These are phyloP conservation scores for Heliconius congener DNA, from an alignment of 1,140 invertebrate species.

Conservation along the genomic window DNA sequence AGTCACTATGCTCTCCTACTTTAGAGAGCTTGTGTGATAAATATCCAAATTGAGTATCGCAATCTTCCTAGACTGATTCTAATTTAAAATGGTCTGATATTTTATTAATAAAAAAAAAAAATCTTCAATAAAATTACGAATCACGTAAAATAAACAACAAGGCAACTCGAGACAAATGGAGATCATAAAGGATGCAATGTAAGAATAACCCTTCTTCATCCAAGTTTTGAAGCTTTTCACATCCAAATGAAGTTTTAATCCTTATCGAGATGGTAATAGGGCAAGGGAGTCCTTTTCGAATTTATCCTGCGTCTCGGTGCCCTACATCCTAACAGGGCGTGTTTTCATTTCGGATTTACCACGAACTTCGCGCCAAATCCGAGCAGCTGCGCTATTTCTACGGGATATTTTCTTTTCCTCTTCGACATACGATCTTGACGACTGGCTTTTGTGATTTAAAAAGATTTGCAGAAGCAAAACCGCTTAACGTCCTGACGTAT, in stretches of 20 bases:
- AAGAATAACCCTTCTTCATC: slow-evolving; percentile 59
- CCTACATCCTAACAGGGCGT: slow-evolving; percentile 65
- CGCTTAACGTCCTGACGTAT: slow-evolving; percentile 62
- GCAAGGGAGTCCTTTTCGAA: slow-evolving; percentile 70
- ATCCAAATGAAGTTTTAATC: slow-evolving; percentile 73
- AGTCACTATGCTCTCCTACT: too few species aligned
- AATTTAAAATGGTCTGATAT: too few species aligned
- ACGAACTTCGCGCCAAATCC: slow-evolving; percentile 71
- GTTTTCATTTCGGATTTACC: slow-evolving; percentile 79
- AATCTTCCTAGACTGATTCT: too few species aligned
- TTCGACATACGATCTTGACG: slow-evolving; percentile 74
- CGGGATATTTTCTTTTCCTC: slow-evolving; percentile 77
- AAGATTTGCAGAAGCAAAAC: slow-evolving; percentile 74
- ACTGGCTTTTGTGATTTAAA: slow-evolving; percentile 79
- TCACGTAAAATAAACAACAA: background rate
- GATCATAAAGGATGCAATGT: slow-evolving; percentile 22
- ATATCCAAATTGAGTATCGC: too few species aligned
- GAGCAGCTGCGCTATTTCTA: slow-evolving; percentile 69
- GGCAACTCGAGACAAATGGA: background rate
- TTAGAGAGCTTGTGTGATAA: too few species aligned
- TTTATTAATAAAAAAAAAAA: too few species aligned
- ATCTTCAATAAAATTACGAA: too few species aligned
- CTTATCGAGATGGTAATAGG: slow-evolving; percentile 75
- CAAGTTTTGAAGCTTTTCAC: slow-evolving; percentile 63
- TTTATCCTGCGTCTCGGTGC: slow-evolving; percentile 66